Evolutionary conservation across 2,113 vertebrate species (phyloP).

Genomic region (Calyptommatus sinebrachiatus): DNA sequence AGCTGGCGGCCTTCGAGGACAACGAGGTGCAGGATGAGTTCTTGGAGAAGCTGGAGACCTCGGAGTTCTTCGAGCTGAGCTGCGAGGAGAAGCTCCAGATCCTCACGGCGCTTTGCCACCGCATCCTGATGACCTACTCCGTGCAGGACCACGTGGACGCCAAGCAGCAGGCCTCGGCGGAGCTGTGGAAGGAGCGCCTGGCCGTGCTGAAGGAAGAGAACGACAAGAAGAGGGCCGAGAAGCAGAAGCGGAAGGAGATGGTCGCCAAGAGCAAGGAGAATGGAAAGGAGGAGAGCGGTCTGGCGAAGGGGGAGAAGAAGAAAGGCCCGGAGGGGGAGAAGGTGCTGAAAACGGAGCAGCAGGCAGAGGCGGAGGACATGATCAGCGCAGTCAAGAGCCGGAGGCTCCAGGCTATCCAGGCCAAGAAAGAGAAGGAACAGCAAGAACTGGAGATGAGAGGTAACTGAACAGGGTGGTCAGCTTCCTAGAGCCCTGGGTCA

Average conservation of each 20-base stretch:
- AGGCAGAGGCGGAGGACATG: slow-evolving; percentile 83
- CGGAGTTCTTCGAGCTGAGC: slow-evolving; percentile 90
- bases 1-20: slow-evolving; percentile 78
- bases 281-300: slow-evolving; percentile 63
- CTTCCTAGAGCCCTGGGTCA: background rate
- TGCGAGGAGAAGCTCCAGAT: slow-evolving; percentile 89
- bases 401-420: slow-evolving; percentile 87
- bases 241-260: slow-evolving; percentile 86
- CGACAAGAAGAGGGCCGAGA: slow-evolving; percentile 90
- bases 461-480: slow-evolving; percentile 45
- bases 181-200: slow-evolving; percentile 93
- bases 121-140: slow-evolving; percentile 96
- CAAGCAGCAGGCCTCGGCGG: slow-evolving; percentile 85
- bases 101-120: slow-evolving; percentile 88
- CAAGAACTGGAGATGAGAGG: slow-evolving; percentile 90
- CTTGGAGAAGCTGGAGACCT: slow-evolving; percentile 89
- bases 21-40: slow-evolving; percentile 88
- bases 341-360: slow-evolving; percentile 63
- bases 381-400: slow-evolving; percentile 94
- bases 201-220: slow-evolving; percentile 92
- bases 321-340: slow-evolving; percentile 60
- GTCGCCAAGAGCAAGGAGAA: slow-evolving; percentile 81
- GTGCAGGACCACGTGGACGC: slow-evolving; percentile 93
- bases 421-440: slow-evolving; percentile 92
- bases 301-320: slow-evolving; percentile 78